Percentiles rank a stretch among this genome's conserved stretches.
phyloP scores from a whole-genome alignment of 2,888 invertebrate genomes.

The Ophion obscuratus region DNA sequence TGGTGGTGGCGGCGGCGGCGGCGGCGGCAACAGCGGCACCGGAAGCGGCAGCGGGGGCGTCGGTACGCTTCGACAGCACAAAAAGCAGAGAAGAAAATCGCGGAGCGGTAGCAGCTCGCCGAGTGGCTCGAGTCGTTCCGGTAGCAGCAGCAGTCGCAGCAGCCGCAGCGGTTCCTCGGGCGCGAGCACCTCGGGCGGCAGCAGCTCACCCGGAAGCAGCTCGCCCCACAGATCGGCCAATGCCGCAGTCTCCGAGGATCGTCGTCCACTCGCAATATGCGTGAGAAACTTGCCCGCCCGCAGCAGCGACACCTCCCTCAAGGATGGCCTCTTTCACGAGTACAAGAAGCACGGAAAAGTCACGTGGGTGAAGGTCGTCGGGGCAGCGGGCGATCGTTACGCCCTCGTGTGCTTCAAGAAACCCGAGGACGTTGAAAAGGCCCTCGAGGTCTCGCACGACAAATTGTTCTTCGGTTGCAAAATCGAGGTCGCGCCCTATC shows the following conservation, averaged over 20 bases:
- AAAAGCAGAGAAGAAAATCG: slow-evolving; percentile 82
- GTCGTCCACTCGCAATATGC: slow-evolving; percentile 94
- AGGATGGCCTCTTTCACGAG: slow-evolving; percentile 99
- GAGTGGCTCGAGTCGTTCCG: slow-evolving; percentile 85
- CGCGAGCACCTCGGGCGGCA: slow-evolving; percentile 85
- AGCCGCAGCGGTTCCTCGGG: slow-evolving; percentile 85
- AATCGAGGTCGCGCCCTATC: slow-evolving; percentile 97
- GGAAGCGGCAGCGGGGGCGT: slow-evolving; percentile 78
- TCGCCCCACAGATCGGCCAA: slow-evolving; percentile 84
- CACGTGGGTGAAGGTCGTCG: slow-evolving; percentile 97
- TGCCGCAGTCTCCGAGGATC: slow-evolving; percentile 87
- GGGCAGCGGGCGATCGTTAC: slow-evolving; percentile 95
- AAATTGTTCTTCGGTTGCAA: slow-evolving; percentile 98
- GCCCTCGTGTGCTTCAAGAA: slow-evolving; percentile 98
- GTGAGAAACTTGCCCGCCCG: slow-evolving; percentile 95
- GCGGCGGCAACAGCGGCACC: slow-evolving; percentile 82
- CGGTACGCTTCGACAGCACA: slow-evolving; percentile 84
- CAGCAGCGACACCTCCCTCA: slow-evolving; percentile 96
- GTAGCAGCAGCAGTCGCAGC: slow-evolving; percentile 84
- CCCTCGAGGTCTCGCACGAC: slow-evolving; percentile 97
- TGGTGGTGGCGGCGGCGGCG: slow-evolving; percentile 72
- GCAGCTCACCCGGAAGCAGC: slow-evolving; percentile 86
- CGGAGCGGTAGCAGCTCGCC: slow-evolving; percentile 82
- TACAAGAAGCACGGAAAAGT: slow-evolving; percentile 99
- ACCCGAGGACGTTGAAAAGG: slow-evolving; percentile 98